Base-by-base conservation (phyloP, 1,140 invertebrate genomes). In the Cardiocondyla obscurior region DNA sequence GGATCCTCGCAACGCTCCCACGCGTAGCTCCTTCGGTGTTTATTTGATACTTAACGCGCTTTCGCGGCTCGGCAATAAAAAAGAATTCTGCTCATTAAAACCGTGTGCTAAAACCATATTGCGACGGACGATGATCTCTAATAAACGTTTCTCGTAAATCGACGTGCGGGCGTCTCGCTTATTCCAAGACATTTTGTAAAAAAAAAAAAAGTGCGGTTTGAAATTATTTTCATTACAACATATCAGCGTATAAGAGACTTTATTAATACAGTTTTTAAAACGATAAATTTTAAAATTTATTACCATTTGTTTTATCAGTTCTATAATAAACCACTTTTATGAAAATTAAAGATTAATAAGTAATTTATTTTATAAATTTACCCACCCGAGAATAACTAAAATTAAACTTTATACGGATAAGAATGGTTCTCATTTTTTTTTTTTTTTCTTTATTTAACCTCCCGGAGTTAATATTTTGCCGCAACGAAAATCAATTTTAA, bases 91-190 rank as follows among this genome's bases (percentile, higher is more conserved):
- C 25, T 74, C 16, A 16, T 16, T 6, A 2, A 12, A 30, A 14
- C 0, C 22, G 7, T 33, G n/a, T n/a, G n/a, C n/a, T n/a, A n/a
- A n/a, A n/a, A n/a, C n/a, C n/a, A 67, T 28, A 28, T 42, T 22
- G 42, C 14, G 7, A n/a, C n/a, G n/a, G n/a, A n/a, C n/a, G n/a
- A n/a, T n/a, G n/a, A n/a, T 67, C 16, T 6, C 22, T 53, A 77
- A 65, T 67, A 19, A 67, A 19, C 44, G 30, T 51, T 22, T 77
- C 28, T 44, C 39, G 33, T 67, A 77, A 77, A 77, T 65, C 74
- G 44, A 76, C 12, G 4, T 28, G 33, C 19, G 69, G 22, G 25
- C n/a, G 36, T 60, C 28, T 25, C 55, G n/a, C 39, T 62, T 4
- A 14, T 19, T 76, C n/a, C 39, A 19, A 51, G 39, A 22, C 28